Evolutionary conservation across 2,888 invertebrate genomes (phyloP), one percentile per base, ranked within the genome.

Genomic region (Torymus texanus): DNA sequence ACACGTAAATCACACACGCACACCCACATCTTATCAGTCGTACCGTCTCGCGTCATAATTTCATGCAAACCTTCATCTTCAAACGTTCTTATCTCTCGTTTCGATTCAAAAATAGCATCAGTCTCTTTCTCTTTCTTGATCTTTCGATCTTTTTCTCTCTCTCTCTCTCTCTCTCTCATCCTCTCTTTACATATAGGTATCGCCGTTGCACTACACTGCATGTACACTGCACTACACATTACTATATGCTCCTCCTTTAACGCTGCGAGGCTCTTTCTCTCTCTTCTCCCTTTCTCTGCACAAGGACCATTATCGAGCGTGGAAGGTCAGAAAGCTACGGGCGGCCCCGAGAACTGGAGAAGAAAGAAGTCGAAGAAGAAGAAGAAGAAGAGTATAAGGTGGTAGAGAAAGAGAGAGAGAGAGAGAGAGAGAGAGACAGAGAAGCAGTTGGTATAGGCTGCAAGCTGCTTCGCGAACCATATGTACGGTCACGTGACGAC

Each of bases 401-500:
- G 55, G 51, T 14, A 67, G 59, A 66, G 1, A 16, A 62, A 59
- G 56, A 56, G 1, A 16, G 68, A 59, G 56, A 56, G 51, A 41
- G 56, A 66, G 55, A 61, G 16, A 56, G 24, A 53, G 50, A 78
- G 71, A 24, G 51, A 70, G 59, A 65, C 21, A 51, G 83, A 82
- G 82, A 82, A 73, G 56, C 1, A 21, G 21, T 21, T 16, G 68
- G 5, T 21, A 18, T 78, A 41, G 74, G 50, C 65, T 56, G 51
- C 63, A 72, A 55, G 78, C 78, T 51, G 59, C 58, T 21, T 51
- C 59, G 65, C 65, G 71, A 70, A 61, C 75, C 76, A 73, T 75
- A 80, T 80, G 76, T 75, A 73, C 29, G 53, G 68, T 75, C 80
- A 76, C 76, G 80, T 77, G 76, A 76, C 63, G 75, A 29, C 66